Conservation (phyloP, 30 jellyfish, hydroid and myxozoan genomes). For the Aurelia aurita complex sp. Pacific region DNA sequence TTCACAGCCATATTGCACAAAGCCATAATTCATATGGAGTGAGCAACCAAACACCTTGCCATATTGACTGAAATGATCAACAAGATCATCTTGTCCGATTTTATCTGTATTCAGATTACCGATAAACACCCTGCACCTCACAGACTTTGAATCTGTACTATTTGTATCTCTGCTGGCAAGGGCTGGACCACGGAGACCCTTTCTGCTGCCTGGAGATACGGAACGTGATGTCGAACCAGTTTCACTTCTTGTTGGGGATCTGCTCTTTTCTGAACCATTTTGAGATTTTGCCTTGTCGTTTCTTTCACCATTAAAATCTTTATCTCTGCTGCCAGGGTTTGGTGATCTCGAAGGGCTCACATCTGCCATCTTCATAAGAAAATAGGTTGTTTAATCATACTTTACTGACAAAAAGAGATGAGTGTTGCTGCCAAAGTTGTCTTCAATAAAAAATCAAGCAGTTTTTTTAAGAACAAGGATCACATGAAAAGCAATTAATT, state of each 20-base stretch:
- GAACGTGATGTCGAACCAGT: slow-evolving; percentile 14
- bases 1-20: slow-evolving; percentile 72
- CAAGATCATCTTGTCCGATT: slow-evolving; percentile 70
- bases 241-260: slow-evolving; percentile 32
- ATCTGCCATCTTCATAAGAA: slow-evolving; percentile 1
- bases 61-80: slow-evolving; percentile 66
- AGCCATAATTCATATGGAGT: slow-evolving; percentile 86
- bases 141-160: slow-evolving; percentile 83
- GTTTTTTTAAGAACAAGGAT: too few relatives aligned
- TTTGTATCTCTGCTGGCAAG: slow-evolving; percentile 84
- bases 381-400: too few relatives aligned
- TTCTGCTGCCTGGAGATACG: slow-evolving; percentile 3
- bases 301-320: neutral
- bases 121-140: slow-evolving; percentile 86
- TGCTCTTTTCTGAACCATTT: slow-evolving; percentile 26
- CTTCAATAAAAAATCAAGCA: too few relatives aligned
- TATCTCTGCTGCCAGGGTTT: neutral
- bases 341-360: slow-evolving; percentile 6
- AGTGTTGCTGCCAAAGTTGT: too few relatives aligned
- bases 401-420: too few relatives aligned
- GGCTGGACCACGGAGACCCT: neutral
- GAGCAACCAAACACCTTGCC: slow-evolving; percentile 89
- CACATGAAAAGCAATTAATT: too few relatives aligned
- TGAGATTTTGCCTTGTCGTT: neutral
- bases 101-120: slow-evolving; percentile 88